Percentiles rank a stretch among this genome's conserved stretches.
These are phyloP conservation scores for Cinara cedri DNA, from an alignment of 2,888 invertebrate species.

Conservation along the genomic window DNA sequence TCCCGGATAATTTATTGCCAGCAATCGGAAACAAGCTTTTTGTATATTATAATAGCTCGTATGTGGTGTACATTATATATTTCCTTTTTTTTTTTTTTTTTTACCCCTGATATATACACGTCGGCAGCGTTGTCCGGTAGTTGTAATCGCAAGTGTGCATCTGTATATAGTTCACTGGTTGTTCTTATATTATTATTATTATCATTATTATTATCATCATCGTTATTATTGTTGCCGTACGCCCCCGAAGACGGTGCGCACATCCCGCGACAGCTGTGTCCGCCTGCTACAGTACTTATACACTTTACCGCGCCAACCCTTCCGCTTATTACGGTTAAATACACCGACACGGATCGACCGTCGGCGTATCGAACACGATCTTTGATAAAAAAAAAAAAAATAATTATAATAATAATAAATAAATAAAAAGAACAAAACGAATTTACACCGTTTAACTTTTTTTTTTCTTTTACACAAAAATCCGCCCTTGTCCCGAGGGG, in stretches of 20 bases:
- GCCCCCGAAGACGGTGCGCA: constrained; percentile 25
- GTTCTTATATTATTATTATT: constrained; percentile 11
- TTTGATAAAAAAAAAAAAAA: background rate
- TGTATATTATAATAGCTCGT: background rate
- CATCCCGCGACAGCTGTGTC: constrained; percentile 29
- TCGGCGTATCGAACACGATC: constrained; percentile 50
- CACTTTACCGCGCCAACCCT: background rate
- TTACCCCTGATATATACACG: background rate
- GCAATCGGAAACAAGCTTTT: constrained; percentile 38
- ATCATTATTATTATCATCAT: too few species aligned
- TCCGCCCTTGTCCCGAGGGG: constrained; percentile 46
- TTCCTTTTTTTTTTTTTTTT: too few species aligned
- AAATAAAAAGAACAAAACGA: background rate
- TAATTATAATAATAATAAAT: too few species aligned
- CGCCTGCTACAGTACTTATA: too few species aligned
- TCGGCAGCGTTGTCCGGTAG: constrained; percentile 38
- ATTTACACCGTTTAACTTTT: constrained; percentile 24
- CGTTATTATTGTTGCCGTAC: background rate
- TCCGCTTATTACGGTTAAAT: constrained; percentile 4
- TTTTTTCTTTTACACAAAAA: constrained; percentile 12
- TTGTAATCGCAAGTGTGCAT: constrained; percentile 44
- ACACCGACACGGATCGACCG: constrained; percentile 35
- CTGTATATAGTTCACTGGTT: constrained; percentile 41
- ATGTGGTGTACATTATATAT: too few species aligned
- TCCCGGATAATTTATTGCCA: constrained; percentile 20